Evolutionary conservation across 2,113 vertebrate genomes (phyloP).

Genomic region (Stigmatopora nigra): DNA sequence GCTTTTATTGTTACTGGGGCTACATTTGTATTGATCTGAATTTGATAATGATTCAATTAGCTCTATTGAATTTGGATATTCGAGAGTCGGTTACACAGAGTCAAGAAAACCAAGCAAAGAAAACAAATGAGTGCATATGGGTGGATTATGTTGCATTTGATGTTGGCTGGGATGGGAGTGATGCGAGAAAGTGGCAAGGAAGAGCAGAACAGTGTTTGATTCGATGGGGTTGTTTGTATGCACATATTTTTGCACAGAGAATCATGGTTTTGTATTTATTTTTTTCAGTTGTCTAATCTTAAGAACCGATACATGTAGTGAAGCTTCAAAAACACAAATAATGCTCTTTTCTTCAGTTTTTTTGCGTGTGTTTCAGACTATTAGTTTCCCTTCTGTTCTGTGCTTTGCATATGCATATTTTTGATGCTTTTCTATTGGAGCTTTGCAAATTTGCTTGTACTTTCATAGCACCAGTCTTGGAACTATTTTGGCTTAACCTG

Average conservation of each 20-base stretch:
- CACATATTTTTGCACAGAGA: constrained; percentile 9
- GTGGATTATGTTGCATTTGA: constrained; percentile 76
- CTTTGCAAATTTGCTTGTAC: neutral
- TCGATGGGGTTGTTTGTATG: constrained; percentile 24
- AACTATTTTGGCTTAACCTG: too few relatives aligned
- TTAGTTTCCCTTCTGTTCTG: too few relatives aligned
- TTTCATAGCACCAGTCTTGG: neutral
- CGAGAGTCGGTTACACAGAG: constrained; percentile 66
- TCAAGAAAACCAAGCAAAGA: constrained; percentile 63
- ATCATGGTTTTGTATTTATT: neutral
- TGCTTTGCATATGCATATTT: neutral
- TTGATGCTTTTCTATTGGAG: neutral
- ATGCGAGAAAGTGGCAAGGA: constrained; percentile 57
- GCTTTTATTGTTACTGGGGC: constrained; percentile 67
- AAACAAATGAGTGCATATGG: constrained; percentile 72
- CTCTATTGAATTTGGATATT: constrained; percentile 75
- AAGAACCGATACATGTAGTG: too few relatives aligned
- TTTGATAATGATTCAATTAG: constrained; percentile 80
- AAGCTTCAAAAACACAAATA: neutral
- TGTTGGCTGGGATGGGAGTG: constrained; percentile 62
- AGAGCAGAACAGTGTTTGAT: constrained; percentile 35
- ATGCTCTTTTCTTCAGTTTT: neutral
- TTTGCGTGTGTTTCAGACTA: too few relatives aligned
- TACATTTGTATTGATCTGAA: constrained; percentile 76
- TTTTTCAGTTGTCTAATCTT: neutral